Evolutionary conservation across 2,888 invertebrate genomes (phyloP).

Genomic region (Tachina grossa): DNA sequence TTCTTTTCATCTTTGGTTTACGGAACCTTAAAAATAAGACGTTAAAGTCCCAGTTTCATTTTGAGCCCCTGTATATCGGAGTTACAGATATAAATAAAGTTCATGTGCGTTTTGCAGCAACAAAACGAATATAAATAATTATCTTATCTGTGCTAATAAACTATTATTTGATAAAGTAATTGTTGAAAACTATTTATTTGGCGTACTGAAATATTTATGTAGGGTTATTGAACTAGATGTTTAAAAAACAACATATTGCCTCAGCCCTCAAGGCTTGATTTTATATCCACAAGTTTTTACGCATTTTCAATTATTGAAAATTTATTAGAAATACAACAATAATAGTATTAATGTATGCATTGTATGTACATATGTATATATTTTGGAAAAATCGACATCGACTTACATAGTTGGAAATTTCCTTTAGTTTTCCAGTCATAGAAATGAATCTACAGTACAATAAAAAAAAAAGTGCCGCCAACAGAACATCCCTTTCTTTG

Average conservation of each 20-base stretch:
- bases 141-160: slow-evolving; percentile 24
- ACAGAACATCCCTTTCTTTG: no score
- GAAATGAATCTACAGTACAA: no score
- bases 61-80: no score
- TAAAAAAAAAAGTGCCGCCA: no score
- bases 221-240: slow-evolving; percentile 12
- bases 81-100: not conserved
- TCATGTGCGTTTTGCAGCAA: not conserved
- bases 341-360: not conserved
- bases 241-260: not conserved
- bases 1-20: no score
- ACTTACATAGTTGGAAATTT: no score
- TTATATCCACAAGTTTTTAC: not conserved
- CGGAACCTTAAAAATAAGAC: no score
- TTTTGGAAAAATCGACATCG: no score
- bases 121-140: slow-evolving; percentile 1
- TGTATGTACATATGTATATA: no score
- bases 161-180: not conserved
- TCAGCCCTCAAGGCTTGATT: not conserved
- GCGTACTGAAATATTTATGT: not conserved
- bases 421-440: no score
- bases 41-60: no score
- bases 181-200: not conserved
- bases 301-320: slow-evolving; percentile 26
- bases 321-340: not conserved